Evolutionary conservation across 2,888 invertebrate genomes (phyloP), one percentile per base, ranked within the genome.

Genomic region (Aphelenchoides bicaudatus): DNA sequence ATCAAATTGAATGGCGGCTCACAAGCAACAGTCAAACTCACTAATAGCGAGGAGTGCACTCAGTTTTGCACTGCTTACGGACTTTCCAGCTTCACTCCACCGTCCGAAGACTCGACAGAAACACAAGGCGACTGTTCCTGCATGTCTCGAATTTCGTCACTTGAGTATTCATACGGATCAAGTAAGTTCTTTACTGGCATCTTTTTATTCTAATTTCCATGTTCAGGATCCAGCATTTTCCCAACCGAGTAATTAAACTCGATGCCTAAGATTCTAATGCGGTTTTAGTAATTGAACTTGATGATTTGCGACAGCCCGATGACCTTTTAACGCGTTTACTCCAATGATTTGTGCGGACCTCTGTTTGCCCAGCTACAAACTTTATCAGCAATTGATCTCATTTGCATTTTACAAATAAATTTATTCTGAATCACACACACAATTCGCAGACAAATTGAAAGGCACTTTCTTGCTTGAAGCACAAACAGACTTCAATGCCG

Each of bases 41-140:
- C 63, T 19, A 70, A 66, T 43, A 67, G 61, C 30, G 72, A 73
- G 27, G 74, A 74, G 25, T 74, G 74, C 46, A 49, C 66, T 37
- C 69, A 72, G 54, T 74, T 70, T 43, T 74, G 74, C 58, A 67
- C 71, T 34, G 68, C 70, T 1, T 69, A 70, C 43, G 69, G 70
- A 39, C 70, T 69, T 39, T 70, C 59, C 53, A 68, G 69, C 10
- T 69, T 65, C 61, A 58, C 50, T 39, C 63, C 64, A 1, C 60
- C 64, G 19, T 13, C 47, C 13, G 58, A 46, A 39, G 34, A 43
- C 25, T 50, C 63, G 2, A 57, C 59, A 16, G 60, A 70, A 37
- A 31, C 30, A 25, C 31, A 70, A 37, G 67, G 67, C 13, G 66
- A 69, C n/a, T 67, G 67, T 48, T 58, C 59, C 25, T 67, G 67